Base-by-base conservation (phyloP, 1,140 invertebrate species). In the Zophobas atratus region DNA sequence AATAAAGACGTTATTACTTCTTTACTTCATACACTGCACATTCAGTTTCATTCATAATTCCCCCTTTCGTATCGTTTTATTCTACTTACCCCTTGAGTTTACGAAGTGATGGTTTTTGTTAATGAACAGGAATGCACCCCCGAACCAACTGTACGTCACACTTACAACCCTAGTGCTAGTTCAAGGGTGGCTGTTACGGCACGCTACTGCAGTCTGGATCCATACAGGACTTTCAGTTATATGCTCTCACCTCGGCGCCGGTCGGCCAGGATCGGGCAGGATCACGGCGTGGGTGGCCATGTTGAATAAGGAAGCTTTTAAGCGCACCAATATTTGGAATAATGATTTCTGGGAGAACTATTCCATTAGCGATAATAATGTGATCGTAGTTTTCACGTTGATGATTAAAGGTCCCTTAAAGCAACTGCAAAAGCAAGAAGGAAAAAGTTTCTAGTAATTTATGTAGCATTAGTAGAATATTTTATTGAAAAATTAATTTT, bases 191-290 rank as follows among this genome's bases (percentile, higher is more conserved):
- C 56, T 71, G 20, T 51, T 78, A 67, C 55, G 32, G 71, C 77
- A 78, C 81, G 39, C 70, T 74, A 76, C 75, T 80, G 80, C 81
- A 81, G 80, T 81, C 57, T 70, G 57, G 82, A 83, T 83, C 82
- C 70, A 83, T 83, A 83, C 79, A 60, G 73, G 70, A 67, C 75
- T 49, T 76, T 80, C 75, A 55, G 73, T 83, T 81, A 78, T 81
- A 81, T 81, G 76, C 76, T 70, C 46, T 57, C 46, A 41, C 39
- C 39, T 80, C 82, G 81, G 63, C 1, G 8, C 4, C 36, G 8
- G n/a, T 77, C 82, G 82, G 8, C 20, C 34, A 72, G 63, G 49
- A 76, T 80, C 80, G 81, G 72, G 2, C 2, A 77, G 75, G 73
- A 78, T 80, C 77, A 60, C 39, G 38, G 71, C 71, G 75, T 73